phyloP scores from a whole-genome alignment of 2,888 invertebrate species.

The Strigamia crassipes region DNA sequence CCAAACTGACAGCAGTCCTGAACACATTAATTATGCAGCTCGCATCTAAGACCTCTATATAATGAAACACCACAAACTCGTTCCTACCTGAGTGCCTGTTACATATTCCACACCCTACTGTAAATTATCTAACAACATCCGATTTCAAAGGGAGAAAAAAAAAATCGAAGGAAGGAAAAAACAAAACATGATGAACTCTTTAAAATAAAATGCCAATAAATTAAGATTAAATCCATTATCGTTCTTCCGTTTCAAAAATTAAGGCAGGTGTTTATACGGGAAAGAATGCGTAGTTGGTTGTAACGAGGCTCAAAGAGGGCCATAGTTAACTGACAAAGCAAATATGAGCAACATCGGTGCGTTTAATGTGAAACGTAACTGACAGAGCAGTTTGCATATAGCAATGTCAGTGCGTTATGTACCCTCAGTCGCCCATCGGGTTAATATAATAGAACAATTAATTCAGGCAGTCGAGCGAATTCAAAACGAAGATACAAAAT shows the following conservation, averaged over 20 bases:
- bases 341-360: slow-evolving; percentile 43
- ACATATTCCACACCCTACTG: slow-evolving; percentile 16
- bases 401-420: slow-evolving; percentile 43
- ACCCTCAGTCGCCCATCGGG: slow-evolving; percentile 36
- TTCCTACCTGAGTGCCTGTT: slow-evolving; percentile 21
- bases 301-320: slow-evolving; percentile 19
- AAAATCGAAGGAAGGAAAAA: background rate
- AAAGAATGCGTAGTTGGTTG: background rate
- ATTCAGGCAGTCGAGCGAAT: slow-evolving; percentile 23
- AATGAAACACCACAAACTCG: slow-evolving; percentile 21
- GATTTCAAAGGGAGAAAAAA: background rate
- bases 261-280: background rate
- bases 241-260: background rate
- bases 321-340: slow-evolving; percentile 43
- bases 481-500: background rate
- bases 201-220: background rate
- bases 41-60: slow-evolving; percentile 12
- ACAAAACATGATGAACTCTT: background rate
- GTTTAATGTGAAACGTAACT: slow-evolving; percentile 46
- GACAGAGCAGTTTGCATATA: slow-evolving; percentile 46
- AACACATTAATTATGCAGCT: slow-evolving; percentile 45
- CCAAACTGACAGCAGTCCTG: slow-evolving; percentile 46
- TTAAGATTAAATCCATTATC: slow-evolving; percentile 17
- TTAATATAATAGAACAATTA: slow-evolving; percentile 47
- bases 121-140: slow-evolving; percentile 21